Base-by-base conservation (phyloP, 2,888 invertebrate genomes). In the Celastrina argiolus region DNA sequence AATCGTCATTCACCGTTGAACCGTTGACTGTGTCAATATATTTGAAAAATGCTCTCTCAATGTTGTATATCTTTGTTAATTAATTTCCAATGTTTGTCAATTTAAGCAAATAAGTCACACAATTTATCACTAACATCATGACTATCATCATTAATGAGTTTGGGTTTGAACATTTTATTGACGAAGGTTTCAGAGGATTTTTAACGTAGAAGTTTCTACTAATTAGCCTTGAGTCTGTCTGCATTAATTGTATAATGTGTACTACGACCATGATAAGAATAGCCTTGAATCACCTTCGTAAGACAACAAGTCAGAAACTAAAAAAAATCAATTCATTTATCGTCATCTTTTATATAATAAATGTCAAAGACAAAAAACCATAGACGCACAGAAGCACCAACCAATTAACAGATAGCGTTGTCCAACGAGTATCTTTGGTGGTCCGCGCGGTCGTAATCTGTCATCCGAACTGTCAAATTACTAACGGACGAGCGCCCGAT, bases 391-490 rank as follows among this genome's bases (percentile, higher is more conserved):
- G 82, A 78, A 85, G 81, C 81, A 74, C 76, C 51, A 51, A 75
- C 85, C 83, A 88, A 88, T 89, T 88, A 90, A 81, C 76, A 74
- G 76, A 76, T 77, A 76, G 76, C 74, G 76, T 79, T 81, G 83
- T 84, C 80, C 80, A 81, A 82, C 81, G 81, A 81, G 83, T 86
- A 82, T 84, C 81, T 81, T 78, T 81, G 91, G 91, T 91, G 91
- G 91, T 90, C 91, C 81, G 76, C 69, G 74, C 72, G 75, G 79
- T 82, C 82, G 87, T 89, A 89, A 91, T 91, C 91, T 91, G 91
- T 91, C 91, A 91, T 91, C 87, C 85, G 85, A 82, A 81, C 90
- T 91, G 91, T 91, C 91, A 91, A 91, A 91, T 91, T 91, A 91
- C 90, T 91, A 90, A 91, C 90, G 88, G 89, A 81, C 83, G 88